Evolutionary conservation across 2,797 vertebrate species (phyloP), one percentile per base, ranked within the genome.

Genomic region (Poeciliopsis gracilis): DNA sequence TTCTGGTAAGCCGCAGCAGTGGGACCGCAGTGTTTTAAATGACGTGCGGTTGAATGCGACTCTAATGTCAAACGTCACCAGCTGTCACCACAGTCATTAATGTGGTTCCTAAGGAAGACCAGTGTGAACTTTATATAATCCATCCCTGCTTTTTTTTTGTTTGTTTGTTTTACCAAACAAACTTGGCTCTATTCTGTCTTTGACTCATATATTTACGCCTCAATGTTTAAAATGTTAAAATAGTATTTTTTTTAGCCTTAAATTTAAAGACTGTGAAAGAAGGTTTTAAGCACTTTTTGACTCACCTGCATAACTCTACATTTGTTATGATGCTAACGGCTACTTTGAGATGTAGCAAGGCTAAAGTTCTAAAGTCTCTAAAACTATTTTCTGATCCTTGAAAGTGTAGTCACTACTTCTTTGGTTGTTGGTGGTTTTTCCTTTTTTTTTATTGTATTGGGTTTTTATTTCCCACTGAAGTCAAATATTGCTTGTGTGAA

Each of bases 81-180:
- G 77, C 87, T 86, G 84, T 84, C 82, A 83, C 86, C 91, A 77
- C 82, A 84, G 46, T 75, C 79, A 77, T 84, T 84, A 82, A 77
- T 84, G 86, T 83, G 88, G 87, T 87, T 90, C 90, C 76, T 72
- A 77, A 84, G 36, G 72, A 55, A 85, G 79, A 84, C 81, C 79
- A 87, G 79, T 77, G 84, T 78, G 78, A 90, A 87, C 72, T 92
- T 88, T 86, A 87, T 83, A 51, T 45, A 28, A 80, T 16, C 74
- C 73, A 30, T 75, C 20, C 53, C 72, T 70, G 49, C 11, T 79
- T 51, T 28, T 25, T 66, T 43, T 51, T 51, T 53, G 4, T 36
- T 73, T 74, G 86, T 88, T 66, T 41, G 4, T 23, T 63, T 59
- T 11, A 63, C 51, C 46, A 74, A 83, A 71, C n/a, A 75, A 53